Evolutionary conservation across 2,888 invertebrate species (phyloP).

Genomic region (Chloroclysta siterata): DNA sequence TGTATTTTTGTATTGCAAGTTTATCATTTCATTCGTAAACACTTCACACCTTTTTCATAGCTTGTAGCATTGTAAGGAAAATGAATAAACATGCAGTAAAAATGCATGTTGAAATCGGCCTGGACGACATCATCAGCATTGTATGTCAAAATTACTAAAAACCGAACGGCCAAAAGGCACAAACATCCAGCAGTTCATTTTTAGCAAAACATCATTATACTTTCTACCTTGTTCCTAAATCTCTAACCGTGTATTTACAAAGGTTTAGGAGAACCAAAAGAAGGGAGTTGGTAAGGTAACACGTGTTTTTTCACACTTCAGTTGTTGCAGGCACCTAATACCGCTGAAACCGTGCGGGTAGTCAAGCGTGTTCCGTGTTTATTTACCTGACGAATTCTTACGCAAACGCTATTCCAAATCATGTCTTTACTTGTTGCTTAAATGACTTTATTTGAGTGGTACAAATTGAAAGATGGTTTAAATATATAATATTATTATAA

Average conservation of each 20-base stretch:
- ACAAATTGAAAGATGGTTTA: too few species aligned
- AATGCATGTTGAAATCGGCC: too few species aligned
- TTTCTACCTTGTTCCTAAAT: neutral
- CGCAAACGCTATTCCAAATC: conserved; percentile 72
- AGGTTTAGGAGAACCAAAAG: conserved; percentile 54
- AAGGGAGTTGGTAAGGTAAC: conserved; percentile 60
- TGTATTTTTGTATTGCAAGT: neutral
- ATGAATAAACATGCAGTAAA: too few species aligned
- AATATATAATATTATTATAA: too few species aligned
- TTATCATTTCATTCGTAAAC: neutral
- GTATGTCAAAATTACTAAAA: neutral
- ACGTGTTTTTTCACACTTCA: conserved; percentile 80
- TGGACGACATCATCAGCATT: too few species aligned
- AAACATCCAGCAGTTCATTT: too few species aligned
- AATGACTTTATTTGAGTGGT: neutral
- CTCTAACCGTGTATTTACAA: conserved; percentile 8
- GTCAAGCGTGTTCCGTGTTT: conserved; percentile 75
- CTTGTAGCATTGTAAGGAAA: too few species aligned
- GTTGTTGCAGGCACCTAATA: conserved; percentile 55
- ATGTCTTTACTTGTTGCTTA: conserved; percentile 42
- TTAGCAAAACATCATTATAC: too few species aligned
- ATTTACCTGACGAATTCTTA: conserved; percentile 83
- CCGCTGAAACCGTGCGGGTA: conserved; percentile 67
- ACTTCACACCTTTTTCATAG: too few species aligned
- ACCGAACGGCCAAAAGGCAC: too few species aligned